Evolutionary conservation across 2,113 vertebrate species (phyloP), one percentile per base, ranked within the genome.

Genomic region (Lycaon pictus): DNA sequence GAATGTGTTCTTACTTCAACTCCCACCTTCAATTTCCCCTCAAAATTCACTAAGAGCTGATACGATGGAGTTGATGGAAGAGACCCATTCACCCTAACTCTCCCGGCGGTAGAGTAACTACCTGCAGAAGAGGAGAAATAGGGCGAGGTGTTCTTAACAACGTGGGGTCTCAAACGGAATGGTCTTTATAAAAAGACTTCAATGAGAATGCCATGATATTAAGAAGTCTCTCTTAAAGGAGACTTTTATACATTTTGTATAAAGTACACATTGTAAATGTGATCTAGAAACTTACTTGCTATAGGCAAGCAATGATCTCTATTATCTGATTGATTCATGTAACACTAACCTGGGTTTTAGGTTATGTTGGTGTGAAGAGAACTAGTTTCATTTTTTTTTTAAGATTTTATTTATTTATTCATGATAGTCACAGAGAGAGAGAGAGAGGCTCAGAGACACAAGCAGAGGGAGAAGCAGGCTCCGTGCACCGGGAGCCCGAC

Each of bases 331-430:
- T 80, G 77, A 77, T 37, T 62, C 65, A 22, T 11, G 17, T 37
- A 85, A 72, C 56, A 88, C 8, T 53, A 88, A 92, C 80, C 69
- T 89, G 53, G 56, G 62, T 92, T 92, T 97, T 55, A 63, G 79
- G n/a, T 72, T 95, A 86, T n/a, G 58, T 13, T 88, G 51, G 37
- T 71, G 72, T 32, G 15, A 90, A 92, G 19, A 60, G 35, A 93
- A 83, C 10, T 62, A 29, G 29, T 81, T 97, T 95, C 53, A 43
- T 35, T 35, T 35, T 35, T 35, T 35, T 35, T 35, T 35, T 2
- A 35, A 35, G 35, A 35, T 35, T 35, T 35, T 35, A 35, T 35
- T 35, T 35, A 35, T 35, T 35, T 35, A 35, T 35, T 35, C 35
- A 35, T 35, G 35, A 35, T 35, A 35, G 35, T 35, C 35, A 35